Evolutionary conservation across 2,797 vertebrate species (phyloP).

Genomic region (Philypnodon macrostomus): DNA sequence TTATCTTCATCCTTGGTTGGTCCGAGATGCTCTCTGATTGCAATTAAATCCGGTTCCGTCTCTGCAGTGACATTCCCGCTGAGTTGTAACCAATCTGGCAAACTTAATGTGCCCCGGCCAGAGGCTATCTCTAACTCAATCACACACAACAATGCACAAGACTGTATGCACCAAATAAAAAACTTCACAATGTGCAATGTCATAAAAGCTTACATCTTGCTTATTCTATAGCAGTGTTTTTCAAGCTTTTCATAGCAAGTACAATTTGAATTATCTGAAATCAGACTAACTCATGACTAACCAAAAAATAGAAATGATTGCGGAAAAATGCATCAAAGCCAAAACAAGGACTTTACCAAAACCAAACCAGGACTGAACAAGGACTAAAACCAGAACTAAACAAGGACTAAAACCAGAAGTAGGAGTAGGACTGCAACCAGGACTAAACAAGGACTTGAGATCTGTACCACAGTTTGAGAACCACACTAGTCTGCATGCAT

Average conservation of each 20-base stretch:
- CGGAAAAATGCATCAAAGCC: not conserved
- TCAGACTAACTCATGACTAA: too few relatives aligned
- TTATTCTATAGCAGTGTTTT: not conserved
- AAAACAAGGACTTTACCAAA: too few relatives aligned
- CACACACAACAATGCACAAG: slow-evolving; percentile 27
- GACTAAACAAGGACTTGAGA: too few relatives aligned
- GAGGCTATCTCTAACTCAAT: slow-evolving; percentile 65
- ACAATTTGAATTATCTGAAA: too few relatives aligned
- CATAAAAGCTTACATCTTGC: too few relatives aligned
- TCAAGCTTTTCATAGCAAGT: too few relatives aligned
- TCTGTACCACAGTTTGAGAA: too few relatives aligned
- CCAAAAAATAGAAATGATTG: too few relatives aligned
- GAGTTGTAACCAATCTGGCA: slow-evolving; percentile 71
- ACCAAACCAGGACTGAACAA: too few relatives aligned
- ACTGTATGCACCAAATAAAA: not conserved
- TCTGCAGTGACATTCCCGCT: slow-evolving; percentile 64
- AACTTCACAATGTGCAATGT: not conserved
- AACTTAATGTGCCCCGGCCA: slow-evolving; percentile 65
- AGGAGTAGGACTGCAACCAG: too few relatives aligned
- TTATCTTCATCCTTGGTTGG: slow-evolving; percentile 52
- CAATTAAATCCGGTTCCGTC: slow-evolving; percentile 71
- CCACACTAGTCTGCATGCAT: not conserved
- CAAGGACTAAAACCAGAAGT: too few relatives aligned
- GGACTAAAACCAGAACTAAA: too few relatives aligned
- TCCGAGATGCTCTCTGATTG: slow-evolving; percentile 60